Conservation (phyloP, 2,888 invertebrate species). For the Gari tellinella region DNA sequence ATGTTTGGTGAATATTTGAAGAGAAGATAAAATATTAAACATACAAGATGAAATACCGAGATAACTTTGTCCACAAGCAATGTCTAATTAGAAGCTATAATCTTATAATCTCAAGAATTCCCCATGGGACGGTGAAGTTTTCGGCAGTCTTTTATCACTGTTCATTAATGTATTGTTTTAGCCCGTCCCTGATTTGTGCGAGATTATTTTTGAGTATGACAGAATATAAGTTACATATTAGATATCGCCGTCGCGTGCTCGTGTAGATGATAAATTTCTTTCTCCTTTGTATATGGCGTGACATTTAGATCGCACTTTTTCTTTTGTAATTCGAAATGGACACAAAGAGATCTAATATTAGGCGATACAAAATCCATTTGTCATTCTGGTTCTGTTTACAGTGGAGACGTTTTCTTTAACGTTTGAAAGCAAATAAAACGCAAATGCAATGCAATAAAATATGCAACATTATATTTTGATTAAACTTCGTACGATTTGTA, state of each 20-base stretch:
- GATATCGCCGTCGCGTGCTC: slow-evolving; percentile 28
- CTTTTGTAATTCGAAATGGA: too few species aligned
- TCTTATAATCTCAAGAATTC: too few species aligned
- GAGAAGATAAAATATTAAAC: background rate
- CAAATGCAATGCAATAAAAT: too few species aligned
- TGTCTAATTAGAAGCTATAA: background rate
- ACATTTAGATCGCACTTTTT: too few species aligned
- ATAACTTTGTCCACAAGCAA: background rate
- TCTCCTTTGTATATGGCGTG: too few species aligned
- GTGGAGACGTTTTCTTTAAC: too few species aligned
- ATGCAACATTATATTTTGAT: too few species aligned
- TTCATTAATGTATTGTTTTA: slow-evolving; percentile 15
- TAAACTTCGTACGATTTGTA: too few species aligned
- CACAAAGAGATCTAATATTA: too few species aligned
- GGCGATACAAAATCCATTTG: too few species aligned
- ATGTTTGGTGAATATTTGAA: background rate
- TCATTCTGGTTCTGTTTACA: too few species aligned
- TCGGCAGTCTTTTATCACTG: background rate
- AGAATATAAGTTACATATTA: slow-evolving; percentile 12
- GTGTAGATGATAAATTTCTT: background rate
- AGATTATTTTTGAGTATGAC: slow-evolving; percentile 12
- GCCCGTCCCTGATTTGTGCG: background rate
- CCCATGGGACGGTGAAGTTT: background rate
- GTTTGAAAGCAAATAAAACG: too few species aligned
- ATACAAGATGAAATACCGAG: background rate